Evolutionary conservation across 1,140 invertebrate species (phyloP).

Genomic region (Prorops nasuta): DNA sequence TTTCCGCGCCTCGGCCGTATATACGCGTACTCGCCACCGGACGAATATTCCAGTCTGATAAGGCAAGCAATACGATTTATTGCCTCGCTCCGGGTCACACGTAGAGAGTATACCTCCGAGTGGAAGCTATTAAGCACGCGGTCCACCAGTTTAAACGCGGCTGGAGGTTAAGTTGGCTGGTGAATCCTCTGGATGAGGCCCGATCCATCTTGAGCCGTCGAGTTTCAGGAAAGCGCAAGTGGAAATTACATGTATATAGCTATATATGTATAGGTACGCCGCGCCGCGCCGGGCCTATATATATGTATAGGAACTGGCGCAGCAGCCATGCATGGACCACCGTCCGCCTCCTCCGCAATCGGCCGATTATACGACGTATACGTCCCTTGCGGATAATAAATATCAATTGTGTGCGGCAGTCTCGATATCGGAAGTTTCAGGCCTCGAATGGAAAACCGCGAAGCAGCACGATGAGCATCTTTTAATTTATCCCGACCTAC

Average conservation of each 20-base stretch:
- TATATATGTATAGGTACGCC: too few species aligned
- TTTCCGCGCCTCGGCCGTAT: background rate
- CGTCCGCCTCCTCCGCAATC: too few species aligned
- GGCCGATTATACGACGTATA: too few species aligned
- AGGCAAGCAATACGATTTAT: conserved; percentile 39
- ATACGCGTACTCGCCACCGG: conserved; percentile 27
- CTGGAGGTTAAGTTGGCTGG: conserved; percentile 22
- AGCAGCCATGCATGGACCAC: too few species aligned
- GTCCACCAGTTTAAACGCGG: conserved; percentile 22
- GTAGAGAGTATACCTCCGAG: conserved; percentile 18
- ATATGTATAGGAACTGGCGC: too few species aligned
- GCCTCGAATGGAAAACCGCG: too few species aligned
- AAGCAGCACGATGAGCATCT: background rate
- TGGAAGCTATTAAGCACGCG: conserved; percentile 41
- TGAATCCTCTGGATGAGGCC: conserved; percentile 24
- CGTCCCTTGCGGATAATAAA: too few species aligned
- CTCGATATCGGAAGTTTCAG: too few species aligned
- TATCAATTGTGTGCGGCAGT: too few species aligned
- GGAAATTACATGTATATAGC: conserved; percentile 24
- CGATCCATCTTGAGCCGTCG: conserved; percentile 38
- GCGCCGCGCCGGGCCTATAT: too few species aligned
- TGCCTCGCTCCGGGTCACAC: conserved; percentile 35
- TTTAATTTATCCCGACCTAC: background rate
- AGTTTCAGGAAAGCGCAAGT: conserved; percentile 25
- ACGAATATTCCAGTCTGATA: conserved; percentile 32